These are phyloP conservation scores for Pelecanoides urinatrix DNA, from an alignment of 2,113 vertebrate genomes.

Conservation along the genomic window DNA sequence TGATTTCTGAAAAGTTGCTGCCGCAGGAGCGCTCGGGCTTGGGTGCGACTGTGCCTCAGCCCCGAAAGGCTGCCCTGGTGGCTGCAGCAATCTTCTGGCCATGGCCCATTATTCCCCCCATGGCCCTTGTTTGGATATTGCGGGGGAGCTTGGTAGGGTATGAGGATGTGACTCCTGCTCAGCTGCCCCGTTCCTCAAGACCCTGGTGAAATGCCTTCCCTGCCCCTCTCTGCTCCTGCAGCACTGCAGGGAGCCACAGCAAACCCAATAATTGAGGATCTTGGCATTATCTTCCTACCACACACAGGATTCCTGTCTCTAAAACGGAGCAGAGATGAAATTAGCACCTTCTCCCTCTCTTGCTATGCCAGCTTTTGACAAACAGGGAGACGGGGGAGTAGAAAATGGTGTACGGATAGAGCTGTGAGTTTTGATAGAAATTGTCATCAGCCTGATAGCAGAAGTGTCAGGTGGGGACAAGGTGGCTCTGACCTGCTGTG, in stretches of 20 bases:
- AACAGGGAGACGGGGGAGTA: neutral
- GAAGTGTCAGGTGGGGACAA: neutral
- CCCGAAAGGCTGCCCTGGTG: neutral
- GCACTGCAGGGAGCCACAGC: neutral
- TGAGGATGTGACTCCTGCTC: neutral
- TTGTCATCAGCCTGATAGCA: neutral
- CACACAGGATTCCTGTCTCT: neutral
- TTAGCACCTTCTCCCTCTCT: constrained; percentile 12
- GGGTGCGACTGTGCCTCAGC: accelerated
- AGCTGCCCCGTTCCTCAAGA: neutral
- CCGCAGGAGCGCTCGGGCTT: neutral
- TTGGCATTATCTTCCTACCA: neutral
- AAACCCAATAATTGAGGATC: neutral
- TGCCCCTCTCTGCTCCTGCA: neutral
- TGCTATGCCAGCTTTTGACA: neutral
- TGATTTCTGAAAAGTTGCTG: neutral
- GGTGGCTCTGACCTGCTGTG: neutral
- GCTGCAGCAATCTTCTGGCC: neutral
- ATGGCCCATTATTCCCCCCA: neutral
- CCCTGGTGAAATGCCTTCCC: neutral
- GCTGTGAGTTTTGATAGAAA: neutral
- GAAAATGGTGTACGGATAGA: neutral
- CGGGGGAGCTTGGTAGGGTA: neutral
- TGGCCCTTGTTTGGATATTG: accelerated
- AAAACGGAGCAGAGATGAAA: neutral